Conservation (phyloP, 2,797 vertebrate species). For the Harpagifer antarcticus region DNA sequence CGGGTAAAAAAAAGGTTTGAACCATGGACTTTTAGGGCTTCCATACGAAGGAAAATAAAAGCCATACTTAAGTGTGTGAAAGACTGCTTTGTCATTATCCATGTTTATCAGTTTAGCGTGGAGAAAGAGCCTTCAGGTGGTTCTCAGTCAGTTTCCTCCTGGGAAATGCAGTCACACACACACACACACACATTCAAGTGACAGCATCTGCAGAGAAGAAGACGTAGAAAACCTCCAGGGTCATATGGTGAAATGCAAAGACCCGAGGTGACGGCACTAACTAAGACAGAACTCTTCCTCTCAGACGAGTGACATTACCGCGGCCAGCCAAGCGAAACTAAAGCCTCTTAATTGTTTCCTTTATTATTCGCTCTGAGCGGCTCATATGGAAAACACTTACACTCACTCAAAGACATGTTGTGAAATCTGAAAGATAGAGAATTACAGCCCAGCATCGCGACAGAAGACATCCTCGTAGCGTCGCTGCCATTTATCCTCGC, state of each 20-base stretch:
- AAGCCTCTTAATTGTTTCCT: constrained; percentile 78
- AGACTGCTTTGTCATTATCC: constrained; percentile 40
- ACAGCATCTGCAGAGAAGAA: constrained; percentile 14
- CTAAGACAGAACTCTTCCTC: constrained; percentile 76
- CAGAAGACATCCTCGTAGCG: constrained; percentile 66
- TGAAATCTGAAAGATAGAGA: constrained; percentile 72
- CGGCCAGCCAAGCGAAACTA: constrained; percentile 64
- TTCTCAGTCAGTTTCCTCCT: constrained; percentile 16
- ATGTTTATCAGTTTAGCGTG: constrained; percentile 22
- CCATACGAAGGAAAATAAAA: constrained; percentile 4
- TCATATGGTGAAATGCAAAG: constrained; percentile 47
- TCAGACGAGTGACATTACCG: constrained; percentile 76
- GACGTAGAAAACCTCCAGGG: constrained; percentile 27
- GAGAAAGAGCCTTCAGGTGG: constrained; percentile 21
- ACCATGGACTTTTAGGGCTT: too few relatives aligned
- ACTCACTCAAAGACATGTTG: constrained; percentile 60
- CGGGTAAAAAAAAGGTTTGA: too few relatives aligned
- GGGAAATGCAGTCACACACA: neutral
- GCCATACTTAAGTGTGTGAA: constrained; percentile 36
- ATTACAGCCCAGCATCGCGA: constrained; percentile 56
- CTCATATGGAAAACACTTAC: constrained; percentile 70
- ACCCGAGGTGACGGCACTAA: constrained; percentile 67
- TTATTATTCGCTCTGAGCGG: constrained; percentile 70
- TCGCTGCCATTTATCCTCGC: constrained; percentile 77
- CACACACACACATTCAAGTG: constrained; percentile 18